Evolutionary conservation across 2,113 vertebrate genomes (phyloP).

Genomic region (Bostrychus sinensis): DNA sequence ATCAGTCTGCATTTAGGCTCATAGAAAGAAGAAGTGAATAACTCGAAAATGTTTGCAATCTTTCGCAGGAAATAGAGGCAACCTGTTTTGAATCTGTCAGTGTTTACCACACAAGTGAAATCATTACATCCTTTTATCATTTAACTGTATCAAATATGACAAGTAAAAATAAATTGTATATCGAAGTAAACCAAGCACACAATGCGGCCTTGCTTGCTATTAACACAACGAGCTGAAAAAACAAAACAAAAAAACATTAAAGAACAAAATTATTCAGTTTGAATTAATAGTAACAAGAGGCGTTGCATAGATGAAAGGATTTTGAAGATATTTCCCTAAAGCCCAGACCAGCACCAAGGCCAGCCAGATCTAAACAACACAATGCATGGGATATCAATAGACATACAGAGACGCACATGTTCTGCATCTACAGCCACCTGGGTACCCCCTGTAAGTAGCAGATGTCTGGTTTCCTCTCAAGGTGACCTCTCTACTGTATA

Average conservation of each 20-base stretch:
- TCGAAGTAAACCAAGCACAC: conserved; percentile 25
- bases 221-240: conserved; percentile 34
- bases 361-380: conserved; percentile 34
- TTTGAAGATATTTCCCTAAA: conserved; percentile 53
- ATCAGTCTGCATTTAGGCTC: neutral
- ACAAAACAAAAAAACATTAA: conserved; percentile 47
- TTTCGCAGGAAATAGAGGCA: neutral
- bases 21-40: neutral
- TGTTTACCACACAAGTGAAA: conserved; percentile 9
- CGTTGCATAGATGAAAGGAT: conserved; percentile 54
- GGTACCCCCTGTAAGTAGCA: conserved; percentile 34
- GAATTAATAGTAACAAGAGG: conserved; percentile 38
- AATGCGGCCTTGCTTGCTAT: conserved; percentile 25
- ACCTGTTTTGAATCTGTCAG: conserved; percentile 2
- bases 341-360: conserved; percentile 42
- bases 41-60: neutral
- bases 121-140: conserved; percentile 15
- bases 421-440: conserved; percentile 12
- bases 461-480: conserved; percentile 59
- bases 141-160: conserved; percentile 15
- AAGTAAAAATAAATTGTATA: conserved; percentile 12
- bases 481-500: conserved; percentile 66
- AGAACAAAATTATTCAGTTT: conserved; percentile 59
- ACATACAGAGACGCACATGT: conserved; percentile 37
- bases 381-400: conserved; percentile 34